Base-by-base conservation (phyloP, 2,797 vertebrate genomes). In the Babyrousa celebensis region DNA sequence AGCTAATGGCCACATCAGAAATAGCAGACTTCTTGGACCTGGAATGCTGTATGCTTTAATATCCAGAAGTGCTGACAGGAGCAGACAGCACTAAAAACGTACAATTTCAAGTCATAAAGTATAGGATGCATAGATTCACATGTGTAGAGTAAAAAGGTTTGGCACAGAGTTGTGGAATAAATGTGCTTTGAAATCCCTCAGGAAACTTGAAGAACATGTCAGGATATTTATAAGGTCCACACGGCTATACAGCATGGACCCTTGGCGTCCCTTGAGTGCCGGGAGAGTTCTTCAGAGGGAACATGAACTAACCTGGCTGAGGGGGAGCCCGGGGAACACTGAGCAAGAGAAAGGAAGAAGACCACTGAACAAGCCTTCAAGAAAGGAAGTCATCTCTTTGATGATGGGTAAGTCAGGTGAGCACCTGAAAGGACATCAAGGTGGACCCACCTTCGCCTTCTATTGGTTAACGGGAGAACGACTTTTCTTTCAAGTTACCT, bases 311-410 rank as follows among this genome's bases (percentile, higher is more conserved):
- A 29, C 29, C 25, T 68, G 48, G 9, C 36, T 58, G n/a, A 70
- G 12, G 29, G 60, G 25, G 63, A 23, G 18, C 32, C 14, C 0
- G 1, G 54, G 43, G 25, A 1, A n/a, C 40, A 27, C 27, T 8
- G 5, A 25, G 43, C 23, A 58, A 15, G 11, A 20, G 5, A 23
- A 14, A 80, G 40, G 84, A 93, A 23, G 56, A 12, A n/a, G 54
- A 43, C n/a, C 1, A 10, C 40, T 54, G 40, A 62, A 43, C 3
- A 43, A 32, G 25, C 20, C 9, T 72, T 85, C 60, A 56, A 58
- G 12, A 29, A 54, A 86, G 65, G 21, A 79, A 25, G 56, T n/a
- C 23, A 16, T 54, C 40, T 16, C 54, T 29, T 27, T 60, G 17
- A 12, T 29, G 63, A 23, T n/a, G 29, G 40, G 21, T 48, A 32